These are phyloP conservation scores for Lithophane socia DNA, from an alignment of 2,888 invertebrate genomes.

Conservation along the genomic window DNA sequence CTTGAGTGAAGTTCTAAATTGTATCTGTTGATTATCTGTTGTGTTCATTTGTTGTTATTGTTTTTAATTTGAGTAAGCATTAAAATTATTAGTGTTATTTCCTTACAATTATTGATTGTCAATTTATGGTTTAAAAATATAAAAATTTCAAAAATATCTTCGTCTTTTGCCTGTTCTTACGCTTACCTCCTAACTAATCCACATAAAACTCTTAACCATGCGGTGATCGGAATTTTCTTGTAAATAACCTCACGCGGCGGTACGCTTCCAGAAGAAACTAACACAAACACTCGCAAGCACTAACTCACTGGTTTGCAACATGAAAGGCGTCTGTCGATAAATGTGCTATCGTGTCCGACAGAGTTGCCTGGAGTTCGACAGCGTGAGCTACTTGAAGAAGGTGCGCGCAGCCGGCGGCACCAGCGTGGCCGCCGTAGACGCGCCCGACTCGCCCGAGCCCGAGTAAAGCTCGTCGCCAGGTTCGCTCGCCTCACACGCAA, in stretches of 20 bases:
- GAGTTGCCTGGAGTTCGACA: conserved; percentile 90
- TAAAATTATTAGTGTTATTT: conserved; percentile 83
- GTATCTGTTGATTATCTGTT: conserved; percentile 71
- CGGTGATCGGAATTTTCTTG: conserved; percentile 54
- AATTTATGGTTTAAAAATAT: conserved; percentile 82
- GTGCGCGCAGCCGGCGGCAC: conserved; percentile 84
- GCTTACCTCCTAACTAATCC: conserved; percentile 73
- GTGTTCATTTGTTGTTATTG: conserved; percentile 73
- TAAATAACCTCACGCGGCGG: conserved; percentile 49
- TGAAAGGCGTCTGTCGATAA: conserved; percentile 57
- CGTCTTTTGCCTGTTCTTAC: conserved; percentile 82
- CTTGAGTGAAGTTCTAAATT: conserved; percentile 70
- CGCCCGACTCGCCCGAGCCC: conserved; percentile 88
- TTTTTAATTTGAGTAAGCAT: conserved; percentile 79
- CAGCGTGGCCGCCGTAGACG: conserved; percentile 83
- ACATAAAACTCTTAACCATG: conserved; percentile 32
- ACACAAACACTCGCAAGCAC: conserved; percentile 43
- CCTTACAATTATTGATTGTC: conserved; percentile 76
- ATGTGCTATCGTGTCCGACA: conserved; percentile 77
- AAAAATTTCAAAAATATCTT: conserved; percentile 77
- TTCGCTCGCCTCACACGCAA: conserved; percentile 61
- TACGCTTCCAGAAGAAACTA: conserved; percentile 50
- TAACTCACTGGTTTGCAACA: conserved; percentile 28
- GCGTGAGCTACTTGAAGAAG: conserved; percentile 87
- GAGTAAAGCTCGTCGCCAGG: conserved; percentile 76